Evolutionary conservation across 1,140 invertebrate species (phyloP), one percentile per base, ranked within the genome.

Genomic region (Drosophila rhopaloa): DNA sequence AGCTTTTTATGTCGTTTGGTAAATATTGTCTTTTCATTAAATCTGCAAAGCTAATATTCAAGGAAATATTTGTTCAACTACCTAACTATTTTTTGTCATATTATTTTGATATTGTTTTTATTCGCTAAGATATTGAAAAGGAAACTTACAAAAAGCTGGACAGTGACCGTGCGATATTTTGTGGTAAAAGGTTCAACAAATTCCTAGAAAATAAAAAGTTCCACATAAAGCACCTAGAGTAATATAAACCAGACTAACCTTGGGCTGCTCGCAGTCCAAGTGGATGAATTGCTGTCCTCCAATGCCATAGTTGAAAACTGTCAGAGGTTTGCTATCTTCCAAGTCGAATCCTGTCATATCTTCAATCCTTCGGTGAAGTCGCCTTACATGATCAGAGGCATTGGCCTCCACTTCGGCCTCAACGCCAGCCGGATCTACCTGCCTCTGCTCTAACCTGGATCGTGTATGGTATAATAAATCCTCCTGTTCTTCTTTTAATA

Each of bases 401-500:
- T 16, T 94, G 94, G 7, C 98, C 94, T 29, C 95, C 93, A 56
- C 94, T 88, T 79, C 97, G 94, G 89, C 98, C 97, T 32, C 95
- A 93, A 81, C 96, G 95, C 79, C 35, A n/a, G 27, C 40, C 0
- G n/a, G 35, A 19, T 40, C 95, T 95, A 10, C 99, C 93, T 98
- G n/a, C 0, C 3, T 19, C 97, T 99, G 1, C 97, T 81, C 98
- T 79, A 99, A 96, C 96, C 95, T 95, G 0, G 98, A 97, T 77
- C 94, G 94, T 5, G 97, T 96, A 81, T 98, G 92, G 79, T 94
- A 92, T 92, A 99, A 97, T 54, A 99, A 96, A 2, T 95, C 93
- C 53, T 96, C 94, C 63, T 99, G 99, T 93, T 99, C 98, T 0
- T 93, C 90, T 84, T 98, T 96, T 54, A 94, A 95, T 61, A 99